Base-by-base conservation (phyloP, 2,113 vertebrate species). In the Siphamia tubifer region DNA sequence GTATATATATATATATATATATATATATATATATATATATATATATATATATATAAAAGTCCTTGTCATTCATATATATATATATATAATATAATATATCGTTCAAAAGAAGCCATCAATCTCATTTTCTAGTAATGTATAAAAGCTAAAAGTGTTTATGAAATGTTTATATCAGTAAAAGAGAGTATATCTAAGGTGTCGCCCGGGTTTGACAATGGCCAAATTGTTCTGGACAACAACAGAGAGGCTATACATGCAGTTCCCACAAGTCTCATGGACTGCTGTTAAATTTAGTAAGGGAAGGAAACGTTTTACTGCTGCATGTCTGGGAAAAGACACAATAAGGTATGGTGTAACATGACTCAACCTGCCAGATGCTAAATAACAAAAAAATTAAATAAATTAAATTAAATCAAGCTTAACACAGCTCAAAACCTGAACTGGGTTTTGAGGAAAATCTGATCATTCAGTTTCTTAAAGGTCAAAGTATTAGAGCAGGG, bases 221-320 rank as follows among this genome's bases (percentile, higher is more conserved):
- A 11, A 51, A 25, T 28, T 57, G 49, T 60, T 68, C 21, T 42
- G 49, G 20, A 21, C 15, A 61, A 55, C 15, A 76, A 55, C 45
- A 70, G 39, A 67, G 39, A 68, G 17, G 35, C 60, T 7, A 21
- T 40, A 56, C 34, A 40, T 5, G 5, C 21, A 62, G 43, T 43
- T 62, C 55, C 27, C 30, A 27, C 68, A 49, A 64, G 44, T 30
- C 54, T 43, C 43, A 65, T 13, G 51, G 24, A 44, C 30, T 60
- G 43, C 32, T 68, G 64, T 62, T 72, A 65, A 68, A 75, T 76
- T 68, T 72, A 79, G 68, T 35, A 57, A 64, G 23, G 54, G 43
- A 68, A 82, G 75, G 63, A 87, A 85, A 77, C 48, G 10, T 75
- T 77, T 85, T 72, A 81, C 62, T 77, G 67, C 48, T 35, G 16